These are phyloP conservation scores for Alca torda DNA, from an alignment of 2,797 vertebrate genomes.

Conservation along the genomic window DNA sequence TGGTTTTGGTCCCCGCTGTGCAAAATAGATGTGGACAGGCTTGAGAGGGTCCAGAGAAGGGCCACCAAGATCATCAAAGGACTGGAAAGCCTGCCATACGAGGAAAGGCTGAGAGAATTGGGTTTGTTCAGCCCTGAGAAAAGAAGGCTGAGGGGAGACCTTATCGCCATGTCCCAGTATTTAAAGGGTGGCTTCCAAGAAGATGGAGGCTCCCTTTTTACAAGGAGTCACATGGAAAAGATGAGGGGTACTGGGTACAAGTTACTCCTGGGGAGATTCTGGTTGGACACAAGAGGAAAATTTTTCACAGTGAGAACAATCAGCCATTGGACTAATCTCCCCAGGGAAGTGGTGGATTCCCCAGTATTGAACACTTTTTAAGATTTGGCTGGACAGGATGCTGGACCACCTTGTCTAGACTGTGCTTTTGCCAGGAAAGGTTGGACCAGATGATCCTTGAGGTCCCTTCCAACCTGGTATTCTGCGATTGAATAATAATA, in stretches of 20 bases:
- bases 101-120: background rate
- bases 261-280: background rate
- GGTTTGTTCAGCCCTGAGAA: background rate
- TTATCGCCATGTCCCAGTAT: background rate
- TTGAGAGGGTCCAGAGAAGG: background rate
- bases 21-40: background rate
- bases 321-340: background rate
- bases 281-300: background rate
- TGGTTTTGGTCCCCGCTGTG: background rate
- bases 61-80: background rate
- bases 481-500: background rate
- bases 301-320: background rate
- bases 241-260: background rate
- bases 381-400: background rate
- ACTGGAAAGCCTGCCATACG: background rate
- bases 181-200: background rate
- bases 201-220: background rate
- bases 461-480: background rate
- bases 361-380: background rate
- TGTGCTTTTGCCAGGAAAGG: background rate
- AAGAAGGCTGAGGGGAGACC: background rate
- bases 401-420: background rate
- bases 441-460: background rate
- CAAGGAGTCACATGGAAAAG: background rate
- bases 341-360: background rate